Evolutionary conservation across 2,888 invertebrate genomes (phyloP), one percentile per base, ranked within the genome.

Genomic region (Tenthredo notha): DNA sequence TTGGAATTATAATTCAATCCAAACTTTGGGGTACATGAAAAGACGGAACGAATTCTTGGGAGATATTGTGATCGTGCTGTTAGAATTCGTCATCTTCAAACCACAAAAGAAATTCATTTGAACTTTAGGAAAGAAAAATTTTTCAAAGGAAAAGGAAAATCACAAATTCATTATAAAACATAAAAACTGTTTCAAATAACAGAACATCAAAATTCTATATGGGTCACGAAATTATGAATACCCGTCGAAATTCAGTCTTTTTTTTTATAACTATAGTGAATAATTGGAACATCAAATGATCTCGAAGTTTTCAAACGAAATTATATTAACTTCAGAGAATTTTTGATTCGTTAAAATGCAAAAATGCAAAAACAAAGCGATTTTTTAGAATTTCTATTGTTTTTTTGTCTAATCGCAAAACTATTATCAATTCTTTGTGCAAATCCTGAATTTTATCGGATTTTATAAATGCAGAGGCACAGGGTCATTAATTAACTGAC

Each of bases 21-120:
- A 54, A 78, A 58, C 54, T 78, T 58, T n/a, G 78, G n/a, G 15
- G 7, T 12, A 54, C 18, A 75, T 47, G 75, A 15, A 4, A 70
- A 70, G 15, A 2, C 4, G 6, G 29, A 33, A 29, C 9, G n/a
- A 12, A 74, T 43, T 43, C n/a, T 40, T 25, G 15, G 12, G 15
- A 12, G 47, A 47, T 15, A 47, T 47, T n/a, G n/a, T 54, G 21
- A 25, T 75, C 21, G 21, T 4, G 15, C 21, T n/a, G 25, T 12
- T 47, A 12, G 25, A 25, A 47, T 75, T 21, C n/a, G 54, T 67
- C 12, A 12, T 67, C 21, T 67, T 67, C 29, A 33, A 67, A 29
- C 67, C 25, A 3, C 67, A 29, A 29, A 10, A 25, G 29, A 67
- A 67, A 25, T 4, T 29, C 21, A 67, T 67, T 37, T 67, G 29